Evolutionary conservation across 2,113 vertebrate species (phyloP), one percentile per base, ranked within the genome.

Genomic region (Pituophis catenifer): DNA sequence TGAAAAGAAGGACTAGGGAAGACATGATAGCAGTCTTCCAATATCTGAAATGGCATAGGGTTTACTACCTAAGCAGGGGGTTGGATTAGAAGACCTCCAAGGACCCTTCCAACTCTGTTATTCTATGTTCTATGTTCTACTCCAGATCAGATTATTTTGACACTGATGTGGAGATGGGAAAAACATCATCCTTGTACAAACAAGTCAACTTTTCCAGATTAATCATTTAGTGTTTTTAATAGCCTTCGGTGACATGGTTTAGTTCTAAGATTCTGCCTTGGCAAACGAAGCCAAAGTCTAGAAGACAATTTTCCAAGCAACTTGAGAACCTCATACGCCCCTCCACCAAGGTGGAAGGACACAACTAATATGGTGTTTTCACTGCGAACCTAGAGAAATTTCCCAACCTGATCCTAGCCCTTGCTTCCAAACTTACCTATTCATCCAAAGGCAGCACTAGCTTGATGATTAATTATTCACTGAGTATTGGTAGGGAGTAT

Each of bases 131-230:
- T 44, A 44, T 44, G 44, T 48, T 48, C 44, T 48, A 48, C 44
- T 89, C 93, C 65, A 90, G 23, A 85, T 88, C 23, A 89, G 38
- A 24, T 93, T 91, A 81, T 92, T 94, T 90, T 92, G 57, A 88
- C 75, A 92, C 58, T 19, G 10, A 50, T 21, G 19, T 5, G 7
- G 19, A 58, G 86, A 55, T 1, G 23, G 38, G 21, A 33, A 24
- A 11, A 70, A 81, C 17, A 21, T 21, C 70, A 44, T 44, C 17
- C 33, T 81, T 44, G 33, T 44, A 44, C 17, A 81, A 81, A 23
- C 8, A 81, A 81, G 17, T 81, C 75, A 44, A 9, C n/a, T 57
- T n/a, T 38, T 88, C 52, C 1, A 33, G 8, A n/a, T 57, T 29
- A 8, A 81, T 62, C 59, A 29, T 6, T 65, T 17, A 29, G 88